These are phyloP conservation scores for Sinodicranocentrus sp. DNA, from an alignment of 2,888 invertebrate genomes.

Conservation along the genomic window DNA sequence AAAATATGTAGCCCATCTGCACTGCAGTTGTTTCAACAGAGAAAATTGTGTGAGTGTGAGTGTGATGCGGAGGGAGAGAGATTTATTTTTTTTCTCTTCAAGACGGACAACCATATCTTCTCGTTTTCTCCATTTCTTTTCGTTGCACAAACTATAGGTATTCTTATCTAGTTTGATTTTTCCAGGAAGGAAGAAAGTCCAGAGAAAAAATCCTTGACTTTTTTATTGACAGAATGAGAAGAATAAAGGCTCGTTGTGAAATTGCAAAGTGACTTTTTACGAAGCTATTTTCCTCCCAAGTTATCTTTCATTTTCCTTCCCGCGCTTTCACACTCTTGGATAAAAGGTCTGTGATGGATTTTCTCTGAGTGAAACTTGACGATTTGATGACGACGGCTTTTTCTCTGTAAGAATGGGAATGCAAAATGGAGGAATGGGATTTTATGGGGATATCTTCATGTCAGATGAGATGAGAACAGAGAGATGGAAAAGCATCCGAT, in stretches of 20 bases:
- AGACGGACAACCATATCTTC: background rate
- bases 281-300: too few species aligned
- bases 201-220: background rate
- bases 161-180: background rate
- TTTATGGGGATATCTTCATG: too few species aligned
- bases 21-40: conserved; percentile 59
- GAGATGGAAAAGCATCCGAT: too few species aligned
- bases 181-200: background rate
- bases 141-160: background rate
- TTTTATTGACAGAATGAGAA: background rate
- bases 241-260: background rate
- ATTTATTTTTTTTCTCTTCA: background rate
- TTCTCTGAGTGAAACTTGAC: too few species aligned
- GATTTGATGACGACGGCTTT: too few species aligned
- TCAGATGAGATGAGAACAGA: too few species aligned
- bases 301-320: too few species aligned
- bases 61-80: background rate
- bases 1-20: conserved; percentile 57
- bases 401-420: too few species aligned
- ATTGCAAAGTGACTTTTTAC: too few species aligned
- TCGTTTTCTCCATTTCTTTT: background rate
- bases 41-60: background rate
- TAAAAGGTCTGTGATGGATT: too few species aligned
- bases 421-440: background rate
- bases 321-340: too few species aligned